Percentiles rank a stretch among this genome's conserved stretches.
Evolutionary conservation across 2,797 vertebrate genomes (phyloP).

Genomic region (Fringilla coelebs): DNA sequence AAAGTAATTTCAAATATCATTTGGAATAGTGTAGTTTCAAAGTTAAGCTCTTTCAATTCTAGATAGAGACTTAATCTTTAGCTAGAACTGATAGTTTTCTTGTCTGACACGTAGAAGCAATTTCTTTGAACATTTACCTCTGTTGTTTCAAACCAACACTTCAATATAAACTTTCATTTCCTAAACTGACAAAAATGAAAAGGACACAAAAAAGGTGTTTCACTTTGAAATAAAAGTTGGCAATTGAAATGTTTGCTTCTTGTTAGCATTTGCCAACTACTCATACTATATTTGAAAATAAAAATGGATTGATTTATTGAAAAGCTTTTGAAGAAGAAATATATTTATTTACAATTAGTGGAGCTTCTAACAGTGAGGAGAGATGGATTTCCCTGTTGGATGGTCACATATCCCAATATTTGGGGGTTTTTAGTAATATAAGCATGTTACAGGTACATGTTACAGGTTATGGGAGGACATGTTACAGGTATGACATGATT

Average conservation of each 20-base stretch:
- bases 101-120: neutral
- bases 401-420: neutral
- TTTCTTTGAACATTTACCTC: neutral
- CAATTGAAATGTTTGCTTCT: neutral
- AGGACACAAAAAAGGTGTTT: neutral
- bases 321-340: neutral
- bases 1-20: neutral
- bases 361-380: neutral
- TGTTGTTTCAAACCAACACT: neutral
- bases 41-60: neutral
- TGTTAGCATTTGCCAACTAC: neutral
- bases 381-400: neutral
- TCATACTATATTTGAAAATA: neutral
- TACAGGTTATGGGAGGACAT: no score
- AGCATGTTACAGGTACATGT: neutral
- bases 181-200: neutral
- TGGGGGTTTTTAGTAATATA: accelerated
- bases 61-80: neutral
- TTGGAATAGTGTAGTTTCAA: neutral
- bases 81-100: neutral
- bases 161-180: neutral
- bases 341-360: neutral
- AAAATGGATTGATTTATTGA: neutral
- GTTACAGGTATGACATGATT: accelerated
- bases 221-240: neutral